Evolutionary conservation across 2,113 vertebrate genomes (phyloP), one percentile per base, ranked within the genome.

Genomic region (Platichthys stellatus): DNA sequence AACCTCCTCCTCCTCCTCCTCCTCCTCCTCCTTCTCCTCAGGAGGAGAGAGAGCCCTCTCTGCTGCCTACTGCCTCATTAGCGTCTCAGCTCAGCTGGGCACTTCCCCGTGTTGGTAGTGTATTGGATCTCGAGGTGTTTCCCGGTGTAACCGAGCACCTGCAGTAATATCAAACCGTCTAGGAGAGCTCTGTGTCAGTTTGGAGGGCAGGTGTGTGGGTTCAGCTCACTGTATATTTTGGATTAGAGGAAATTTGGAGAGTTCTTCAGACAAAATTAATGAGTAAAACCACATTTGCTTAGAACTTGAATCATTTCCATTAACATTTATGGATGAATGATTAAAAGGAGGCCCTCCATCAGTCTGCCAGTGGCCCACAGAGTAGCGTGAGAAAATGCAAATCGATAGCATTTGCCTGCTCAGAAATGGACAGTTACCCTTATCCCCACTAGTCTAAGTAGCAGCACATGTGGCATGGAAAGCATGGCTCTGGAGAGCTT

Each of bases 331-430:
- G 43, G 28, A 54, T 88, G 69, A 88, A 78, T 82, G 69, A 82
- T 79, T 90, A 76, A 84, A 82, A 80, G 68, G 57, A 60, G 70
- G 56, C 65, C 49, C 73, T 85, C 47, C 10, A 26, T 76, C 31
- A 24, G 53, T 60, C 63, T 68, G 69, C 76, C 64, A 49, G 31
- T 59, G 47, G 74, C 56, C 63, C 6, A n/a, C 45, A 80, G 65
- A 84, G 66, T 47, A 20, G 78, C 76, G 75, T 86, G 78, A 86
- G 81, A 86, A 88, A 76, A 83, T 88, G 78, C 66, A 53, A 87
- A 86, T 90, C 26, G 53, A 68, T 75, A 21, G 20, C 72, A 59
- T n/a, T 54, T 2, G 59, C 53, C 10, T 2, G 23, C 69, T 74
- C 26, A 67, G 56, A 82, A 80, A 75, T 47, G 24, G 70, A 78